Evolutionary conservation across 2,797 vertebrate genomes (phyloP).

Genomic region (Echeneis naucrates): DNA sequence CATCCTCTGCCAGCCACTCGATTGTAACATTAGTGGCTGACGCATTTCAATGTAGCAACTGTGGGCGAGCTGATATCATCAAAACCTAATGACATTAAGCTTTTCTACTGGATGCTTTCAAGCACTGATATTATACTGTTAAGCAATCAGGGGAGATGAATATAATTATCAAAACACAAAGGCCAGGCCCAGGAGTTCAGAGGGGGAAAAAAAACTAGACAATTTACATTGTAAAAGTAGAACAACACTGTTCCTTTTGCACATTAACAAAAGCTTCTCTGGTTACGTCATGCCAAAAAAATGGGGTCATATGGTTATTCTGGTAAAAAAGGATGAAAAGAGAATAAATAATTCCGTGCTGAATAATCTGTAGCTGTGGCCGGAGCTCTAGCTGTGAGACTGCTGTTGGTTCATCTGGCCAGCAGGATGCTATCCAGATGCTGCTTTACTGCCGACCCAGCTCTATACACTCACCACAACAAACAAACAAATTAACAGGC

Average conservation of each 20-base stretch:
- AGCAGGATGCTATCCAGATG: constrained; percentile 72
- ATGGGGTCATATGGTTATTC: constrained; percentile 61
- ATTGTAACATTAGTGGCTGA: not conserved
- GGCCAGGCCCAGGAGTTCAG: not conserved
- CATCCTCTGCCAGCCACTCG: constrained; percentile 5
- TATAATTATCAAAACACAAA: constrained; percentile 9
- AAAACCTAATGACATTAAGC: not conserved
- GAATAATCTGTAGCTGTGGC: constrained; percentile 67
- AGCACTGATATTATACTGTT: not conserved
- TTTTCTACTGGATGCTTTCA: not conserved
- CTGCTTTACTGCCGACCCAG: constrained; percentile 53
- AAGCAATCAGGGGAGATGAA: not conserved
- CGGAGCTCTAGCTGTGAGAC: constrained; percentile 69
- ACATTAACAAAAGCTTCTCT: constrained; percentile 27
- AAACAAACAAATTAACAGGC: constrained; percentile 44
- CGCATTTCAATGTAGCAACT: not conserved
- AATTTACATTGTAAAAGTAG: no score
- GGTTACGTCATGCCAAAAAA: constrained; percentile 42
- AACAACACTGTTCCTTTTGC: constrained; percentile 8
- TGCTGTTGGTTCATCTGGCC: constrained; percentile 64
- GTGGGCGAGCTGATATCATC: constrained; percentile 5
- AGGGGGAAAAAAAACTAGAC: no score
- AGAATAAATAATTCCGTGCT: constrained; percentile 52
- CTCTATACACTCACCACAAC: constrained; percentile 16
- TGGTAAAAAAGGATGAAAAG: constrained; percentile 37